Conservation (phyloP, 2,113 vertebrate species). For the Trichechus manatus region DNA sequence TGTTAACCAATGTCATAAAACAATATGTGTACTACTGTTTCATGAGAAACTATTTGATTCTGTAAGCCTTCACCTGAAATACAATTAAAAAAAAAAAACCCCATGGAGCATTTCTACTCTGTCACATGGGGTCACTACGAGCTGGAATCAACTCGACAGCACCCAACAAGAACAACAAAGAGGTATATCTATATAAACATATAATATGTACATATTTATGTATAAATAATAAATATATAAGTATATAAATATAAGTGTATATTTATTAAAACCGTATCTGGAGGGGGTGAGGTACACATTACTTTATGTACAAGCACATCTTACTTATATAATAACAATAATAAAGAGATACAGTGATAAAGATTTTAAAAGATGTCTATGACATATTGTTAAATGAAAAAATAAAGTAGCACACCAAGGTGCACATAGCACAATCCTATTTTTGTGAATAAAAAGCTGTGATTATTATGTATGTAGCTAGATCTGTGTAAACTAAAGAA, state of each 20-base stretch:
- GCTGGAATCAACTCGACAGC: too few relatives aligned
- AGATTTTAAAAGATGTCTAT: slow-evolving; percentile 41
- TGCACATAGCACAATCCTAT: not conserved
- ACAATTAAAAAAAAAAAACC: too few relatives aligned
- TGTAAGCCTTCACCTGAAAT: too few relatives aligned
- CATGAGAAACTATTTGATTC: too few relatives aligned
- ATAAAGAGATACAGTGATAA: slow-evolving; percentile 34
- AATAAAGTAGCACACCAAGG: slow-evolving; percentile 9
- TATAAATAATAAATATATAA: slow-evolving; percentile 26
- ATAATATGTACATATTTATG: not conserved
- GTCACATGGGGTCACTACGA: too few relatives aligned
- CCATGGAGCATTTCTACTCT: too few relatives aligned
- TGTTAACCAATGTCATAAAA: too few relatives aligned
- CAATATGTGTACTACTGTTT: too few relatives aligned
- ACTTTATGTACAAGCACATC: slow-evolving; percentile 17
- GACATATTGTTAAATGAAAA: not conserved
- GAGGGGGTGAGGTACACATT: not conserved
- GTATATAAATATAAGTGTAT: slow-evolving; percentile 19
- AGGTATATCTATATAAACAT: not conserved
- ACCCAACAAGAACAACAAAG: not conserved
- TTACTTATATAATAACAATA: not conserved
- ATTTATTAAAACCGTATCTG: slow-evolving; percentile 45
- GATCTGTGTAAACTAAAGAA: slow-evolving; percentile 9
- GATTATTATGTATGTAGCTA: not conserved
- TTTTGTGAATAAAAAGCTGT: slow-evolving; percentile 46